Percentiles rank a stretch among this genome's conserved stretches.
Evolutionary conservation across 2,797 vertebrate species (phyloP).

Genomic region (Pachyuromys duprasi): DNA sequence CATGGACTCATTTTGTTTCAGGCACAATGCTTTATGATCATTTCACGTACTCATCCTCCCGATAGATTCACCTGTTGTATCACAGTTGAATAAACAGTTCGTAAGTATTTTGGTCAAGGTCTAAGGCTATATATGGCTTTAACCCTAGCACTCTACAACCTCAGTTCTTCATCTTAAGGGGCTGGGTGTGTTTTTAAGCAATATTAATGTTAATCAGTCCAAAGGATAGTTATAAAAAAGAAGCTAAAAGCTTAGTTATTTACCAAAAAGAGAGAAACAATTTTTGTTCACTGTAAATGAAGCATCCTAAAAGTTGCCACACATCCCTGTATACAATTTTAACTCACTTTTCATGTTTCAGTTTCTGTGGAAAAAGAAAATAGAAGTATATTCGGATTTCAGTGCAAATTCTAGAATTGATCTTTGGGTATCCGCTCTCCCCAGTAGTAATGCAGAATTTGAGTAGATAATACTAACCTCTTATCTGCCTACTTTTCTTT

Average conservation of each 20-base stretch:
- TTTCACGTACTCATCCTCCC: not conserved
- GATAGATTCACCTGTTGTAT: not conserved
- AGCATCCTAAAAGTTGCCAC: slow-evolving; percentile 9
- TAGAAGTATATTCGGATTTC: slow-evolving; percentile 25
- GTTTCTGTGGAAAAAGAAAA: slow-evolving; percentile 46
- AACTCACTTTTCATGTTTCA: slow-evolving; percentile 53
- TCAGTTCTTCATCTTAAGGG: not conserved
- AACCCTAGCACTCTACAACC: not conserved
- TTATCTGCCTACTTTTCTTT: not conserved
- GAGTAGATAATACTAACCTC: not conserved
- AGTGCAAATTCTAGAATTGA: not conserved
- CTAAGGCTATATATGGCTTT: not conserved
- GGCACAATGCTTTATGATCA: not conserved
- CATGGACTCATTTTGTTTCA: not conserved
- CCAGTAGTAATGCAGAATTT: not conserved
- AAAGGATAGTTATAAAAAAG: not conserved
- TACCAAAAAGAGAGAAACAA: slow-evolving; percentile 32
- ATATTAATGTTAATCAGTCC: slow-evolving; percentile 4
- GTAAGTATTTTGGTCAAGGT: not conserved
- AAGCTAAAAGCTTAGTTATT: not conserved
- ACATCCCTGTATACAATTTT: slow-evolving; percentile 26
- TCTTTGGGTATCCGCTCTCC: not conserved
- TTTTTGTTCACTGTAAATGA: slow-evolving; percentile 27
- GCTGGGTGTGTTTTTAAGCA: not conserved
- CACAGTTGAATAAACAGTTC: not conserved